phyloP scores from a whole-genome alignment of 2,797 vertebrate species.

The Sebastiscus albofasciatus region DNA sequence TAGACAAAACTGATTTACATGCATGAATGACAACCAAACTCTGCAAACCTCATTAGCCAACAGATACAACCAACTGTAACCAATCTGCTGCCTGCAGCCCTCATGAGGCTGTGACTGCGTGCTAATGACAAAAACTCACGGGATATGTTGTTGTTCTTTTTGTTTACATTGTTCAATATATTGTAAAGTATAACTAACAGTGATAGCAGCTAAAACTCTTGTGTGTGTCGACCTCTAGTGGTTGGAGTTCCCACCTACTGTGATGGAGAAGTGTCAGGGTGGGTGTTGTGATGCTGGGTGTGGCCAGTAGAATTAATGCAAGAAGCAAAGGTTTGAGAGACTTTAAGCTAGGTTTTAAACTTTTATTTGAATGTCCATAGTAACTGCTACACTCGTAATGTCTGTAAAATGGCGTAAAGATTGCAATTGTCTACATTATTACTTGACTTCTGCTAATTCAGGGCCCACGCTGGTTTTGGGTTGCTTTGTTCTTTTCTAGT shows the following conservation, averaged over 20 bases:
- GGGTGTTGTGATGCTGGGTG: not conserved
- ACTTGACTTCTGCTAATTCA: not conserved
- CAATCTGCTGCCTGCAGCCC: not conserved
- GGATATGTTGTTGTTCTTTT: not conserved
- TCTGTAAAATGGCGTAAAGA: not conserved
- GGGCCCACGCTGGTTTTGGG: not conserved
- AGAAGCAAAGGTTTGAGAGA: not conserved
- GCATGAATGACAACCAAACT: not conserved
- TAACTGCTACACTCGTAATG: not conserved
- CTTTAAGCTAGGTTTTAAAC: not conserved
- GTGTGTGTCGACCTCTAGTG: slow-evolving; percentile 1
- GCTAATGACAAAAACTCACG: not conserved
- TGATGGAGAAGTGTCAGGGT: not conserved
- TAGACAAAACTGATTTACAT: not conserved
- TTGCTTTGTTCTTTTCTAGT: not conserved
- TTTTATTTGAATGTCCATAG: not conserved
- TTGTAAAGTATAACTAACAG: not conserved
- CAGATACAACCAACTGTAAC: not conserved
- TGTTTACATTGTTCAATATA: not conserved
- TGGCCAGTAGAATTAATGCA: not conserved
- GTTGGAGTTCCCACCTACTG: not conserved
- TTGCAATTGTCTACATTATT: not conserved
- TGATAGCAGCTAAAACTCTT: not conserved
- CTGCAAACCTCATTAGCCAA: not conserved
- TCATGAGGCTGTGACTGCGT: not conserved